phyloP scores from a whole-genome alignment of 2,113 vertebrate genomes.

The Hemiprocne comata region DNA sequence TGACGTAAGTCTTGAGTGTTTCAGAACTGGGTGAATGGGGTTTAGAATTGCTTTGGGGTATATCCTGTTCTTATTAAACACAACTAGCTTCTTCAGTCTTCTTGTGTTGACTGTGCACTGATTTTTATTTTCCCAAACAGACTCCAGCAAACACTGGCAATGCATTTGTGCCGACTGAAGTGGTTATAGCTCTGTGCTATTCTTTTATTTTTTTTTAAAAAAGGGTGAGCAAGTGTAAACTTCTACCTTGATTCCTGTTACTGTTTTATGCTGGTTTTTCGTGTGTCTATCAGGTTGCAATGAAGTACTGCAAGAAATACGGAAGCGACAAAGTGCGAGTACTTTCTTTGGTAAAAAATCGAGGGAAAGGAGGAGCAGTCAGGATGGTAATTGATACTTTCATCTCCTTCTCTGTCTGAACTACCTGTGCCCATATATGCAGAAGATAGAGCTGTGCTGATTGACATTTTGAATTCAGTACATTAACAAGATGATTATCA shows the following conservation, averaged over 20 bases:
- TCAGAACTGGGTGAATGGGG: not conserved
- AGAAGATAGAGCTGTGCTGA: not conserved
- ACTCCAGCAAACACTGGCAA: not conserved
- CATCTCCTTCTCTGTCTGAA: slow-evolving; percentile 34
- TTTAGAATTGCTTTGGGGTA: not conserved
- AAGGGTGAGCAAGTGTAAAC: not conserved
- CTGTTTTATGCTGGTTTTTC: slow-evolving; percentile 52
- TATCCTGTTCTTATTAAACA: not conserved
- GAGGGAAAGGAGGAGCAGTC: slow-evolving; percentile 94
- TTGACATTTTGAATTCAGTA: not conserved
- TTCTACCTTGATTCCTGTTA: not conserved
- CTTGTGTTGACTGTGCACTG: not conserved
- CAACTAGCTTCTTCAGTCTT: not conserved
- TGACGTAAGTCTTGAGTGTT: not conserved
- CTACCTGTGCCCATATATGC: not conserved
- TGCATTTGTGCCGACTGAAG: not conserved
- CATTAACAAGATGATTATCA: not conserved
- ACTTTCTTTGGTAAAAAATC: slow-evolving; percentile 87
- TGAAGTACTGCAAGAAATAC: slow-evolving; percentile 85
- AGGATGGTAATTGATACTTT: slow-evolving; percentile 83
- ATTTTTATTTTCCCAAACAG: slow-evolving; percentile 39
- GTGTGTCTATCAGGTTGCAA: slow-evolving; percentile 83
- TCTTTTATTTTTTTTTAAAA: not conserved
- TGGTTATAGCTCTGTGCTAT: slow-evolving; percentile 2
- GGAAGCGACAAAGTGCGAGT: slow-evolving; percentile 91